Percentiles rank a stretch among this genome's conserved stretches.
Conservation (phyloP, 2,888 invertebrate genomes). For the Himalopsyche kuldschensis region DNA sequence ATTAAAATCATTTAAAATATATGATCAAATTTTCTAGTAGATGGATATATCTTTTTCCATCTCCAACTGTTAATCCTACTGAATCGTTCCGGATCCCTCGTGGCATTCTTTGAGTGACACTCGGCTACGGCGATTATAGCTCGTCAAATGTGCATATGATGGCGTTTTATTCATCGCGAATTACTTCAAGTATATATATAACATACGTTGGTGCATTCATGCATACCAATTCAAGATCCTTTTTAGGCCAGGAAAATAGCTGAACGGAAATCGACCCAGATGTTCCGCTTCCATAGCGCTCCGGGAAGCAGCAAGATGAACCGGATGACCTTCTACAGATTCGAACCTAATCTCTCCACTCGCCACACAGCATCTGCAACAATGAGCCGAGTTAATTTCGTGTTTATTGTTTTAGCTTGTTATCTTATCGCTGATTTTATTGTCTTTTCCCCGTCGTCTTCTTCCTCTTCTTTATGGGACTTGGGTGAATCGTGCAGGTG, state of each 20-base stretch:
- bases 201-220: background rate
- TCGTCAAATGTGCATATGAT: no score
- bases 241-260: background rate
- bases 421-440: background rate
- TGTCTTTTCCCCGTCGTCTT: background rate
- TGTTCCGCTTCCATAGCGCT: background rate
- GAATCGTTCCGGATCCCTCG: no score
- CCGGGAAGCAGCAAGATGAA: background rate
- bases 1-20: no score
- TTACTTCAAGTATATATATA: no score
- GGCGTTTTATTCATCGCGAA: no score
- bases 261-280: background rate
- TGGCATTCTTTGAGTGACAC: no score
- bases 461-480: background rate
- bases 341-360: background rate
- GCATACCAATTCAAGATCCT: background rate
- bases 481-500: no score
- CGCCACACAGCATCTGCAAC: background rate
- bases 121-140: no score
- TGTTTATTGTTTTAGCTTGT: background rate
- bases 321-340: background rate
- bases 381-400: background rate
- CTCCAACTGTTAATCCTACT: no score
- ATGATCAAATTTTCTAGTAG: no score
- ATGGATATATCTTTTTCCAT: no score